phyloP scores from a whole-genome alignment of 1,140 invertebrate genomes.

The Amyelois transitella region DNA sequence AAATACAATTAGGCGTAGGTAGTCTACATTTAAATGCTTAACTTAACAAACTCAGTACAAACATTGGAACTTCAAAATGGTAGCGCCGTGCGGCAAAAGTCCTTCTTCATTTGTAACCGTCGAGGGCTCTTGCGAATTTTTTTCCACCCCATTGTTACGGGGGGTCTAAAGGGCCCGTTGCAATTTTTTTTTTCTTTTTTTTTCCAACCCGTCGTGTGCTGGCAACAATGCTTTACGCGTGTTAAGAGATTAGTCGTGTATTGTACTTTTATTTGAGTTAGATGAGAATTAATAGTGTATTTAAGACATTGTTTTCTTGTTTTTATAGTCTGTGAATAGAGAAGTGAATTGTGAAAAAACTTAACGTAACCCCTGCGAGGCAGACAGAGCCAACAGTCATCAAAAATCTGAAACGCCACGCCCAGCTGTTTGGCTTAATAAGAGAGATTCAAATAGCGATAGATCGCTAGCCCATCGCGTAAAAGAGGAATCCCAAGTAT shows the following conservation, averaged over 20 bases:
- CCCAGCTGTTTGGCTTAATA: no score
- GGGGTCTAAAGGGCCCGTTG: slow-evolving; percentile 40
- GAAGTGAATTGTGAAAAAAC: no score
- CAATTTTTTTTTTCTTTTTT: slow-evolving; percentile 31
- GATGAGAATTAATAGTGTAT: neutral
- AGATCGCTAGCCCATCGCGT: no score
- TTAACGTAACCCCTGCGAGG: no score
- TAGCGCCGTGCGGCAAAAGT: slow-evolving; percentile 29
- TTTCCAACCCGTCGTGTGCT: slow-evolving; percentile 21
- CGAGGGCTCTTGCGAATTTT: slow-evolving; percentile 32
- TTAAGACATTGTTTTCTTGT: neutral
- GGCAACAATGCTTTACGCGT: slow-evolving; percentile 22
- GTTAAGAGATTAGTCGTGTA: slow-evolving; percentile 3
- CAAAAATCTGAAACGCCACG: no score
- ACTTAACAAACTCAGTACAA: no score
- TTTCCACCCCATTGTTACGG: slow-evolving; percentile 41
- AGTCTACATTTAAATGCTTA: no score
- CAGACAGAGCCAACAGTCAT: no score
- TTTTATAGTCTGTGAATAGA: neutral
- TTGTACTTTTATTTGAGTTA: neutral
- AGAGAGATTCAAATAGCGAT: no score
- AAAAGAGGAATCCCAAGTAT: no score
- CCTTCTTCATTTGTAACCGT: neutral
- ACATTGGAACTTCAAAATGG: no score
- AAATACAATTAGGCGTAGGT: no score